phyloP scores from a whole-genome alignment of 2,797 vertebrate genomes.

The Phalloptychus januarius region DNA sequence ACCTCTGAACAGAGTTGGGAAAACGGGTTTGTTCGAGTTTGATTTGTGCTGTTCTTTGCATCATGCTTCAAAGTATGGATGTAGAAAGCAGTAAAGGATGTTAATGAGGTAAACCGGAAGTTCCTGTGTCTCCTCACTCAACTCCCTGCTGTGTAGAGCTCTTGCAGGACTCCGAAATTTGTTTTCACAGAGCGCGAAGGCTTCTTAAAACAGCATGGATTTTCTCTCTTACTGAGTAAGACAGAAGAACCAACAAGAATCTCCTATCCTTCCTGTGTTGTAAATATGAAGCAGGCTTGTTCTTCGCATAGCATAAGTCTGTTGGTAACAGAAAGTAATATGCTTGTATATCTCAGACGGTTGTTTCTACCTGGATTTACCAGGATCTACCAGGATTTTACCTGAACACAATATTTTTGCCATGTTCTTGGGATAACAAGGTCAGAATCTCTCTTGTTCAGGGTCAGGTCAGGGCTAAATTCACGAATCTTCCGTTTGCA shows the following conservation, averaged over 20 bases:
- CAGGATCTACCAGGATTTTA: background rate
- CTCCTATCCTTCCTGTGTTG: background rate
- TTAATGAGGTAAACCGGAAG: slow-evolving; percentile 30
- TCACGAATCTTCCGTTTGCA: slow-evolving; percentile 49
- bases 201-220: background rate
- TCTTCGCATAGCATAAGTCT: slow-evolving; percentile 6
- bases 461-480: slow-evolving; percentile 76
- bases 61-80: slow-evolving; percentile 21
- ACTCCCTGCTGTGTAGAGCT: background rate
- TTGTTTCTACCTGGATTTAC: background rate
- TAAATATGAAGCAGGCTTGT: slow-evolving; percentile 13
- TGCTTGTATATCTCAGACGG: background rate
- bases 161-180: background rate
- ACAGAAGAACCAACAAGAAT: background rate
- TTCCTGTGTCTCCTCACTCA: background rate
- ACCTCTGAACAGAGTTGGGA: slow-evolving; percentile 21
- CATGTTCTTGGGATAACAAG: slow-evolving; percentile 4
- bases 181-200: slow-evolving; percentile 5
- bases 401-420: background rate
- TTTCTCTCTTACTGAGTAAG: background rate
- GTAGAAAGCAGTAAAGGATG: slow-evolving; percentile 9
- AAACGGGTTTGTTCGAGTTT: slow-evolving; percentile 14
- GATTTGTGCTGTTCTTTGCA: slow-evolving; percentile 1
- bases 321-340: background rate
- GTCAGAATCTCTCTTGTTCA: slow-evolving; percentile 32